These are phyloP conservation scores for Pilophorus perplexus DNA, from an alignment of 2,888 invertebrate genomes.

Conservation along the genomic window DNA sequence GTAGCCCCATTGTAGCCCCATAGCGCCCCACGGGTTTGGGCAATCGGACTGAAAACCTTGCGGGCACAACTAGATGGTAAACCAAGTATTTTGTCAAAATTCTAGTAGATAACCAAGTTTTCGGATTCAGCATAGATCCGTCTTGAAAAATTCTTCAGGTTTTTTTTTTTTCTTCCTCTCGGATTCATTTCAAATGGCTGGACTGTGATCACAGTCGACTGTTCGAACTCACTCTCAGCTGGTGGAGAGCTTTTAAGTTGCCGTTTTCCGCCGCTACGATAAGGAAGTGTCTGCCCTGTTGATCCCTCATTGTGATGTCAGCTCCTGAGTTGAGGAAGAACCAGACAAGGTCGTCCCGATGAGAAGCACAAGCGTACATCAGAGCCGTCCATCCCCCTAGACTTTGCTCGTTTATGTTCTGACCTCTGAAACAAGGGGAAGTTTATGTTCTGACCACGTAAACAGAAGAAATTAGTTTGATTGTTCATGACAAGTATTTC, in stretches of 20 bases:
- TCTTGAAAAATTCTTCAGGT: too few relatives aligned
- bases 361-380: slow-evolving; percentile 50
- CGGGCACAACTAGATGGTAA: too few relatives aligned
- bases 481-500: too few relatives aligned
- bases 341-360: slow-evolving; percentile 43
- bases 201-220: background rate
- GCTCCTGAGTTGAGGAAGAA: slow-evolving; percentile 45
- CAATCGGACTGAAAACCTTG: too few relatives aligned
- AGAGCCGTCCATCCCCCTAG: slow-evolving; percentile 49
- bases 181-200: background rate
- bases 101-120: too few relatives aligned
- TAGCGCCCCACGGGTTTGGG: too few relatives aligned
- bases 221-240: slow-evolving; percentile 4
- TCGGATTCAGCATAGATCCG: too few relatives aligned
- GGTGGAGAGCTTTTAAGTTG: slow-evolving; percentile 1
- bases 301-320: slow-evolving; percentile 26
- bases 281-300: background rate
- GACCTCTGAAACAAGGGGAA: slow-evolving; percentile 37
- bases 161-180: background rate
- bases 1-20: too few relatives aligned
- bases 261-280: slow-evolving; percentile 11
- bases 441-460: too few relatives aligned
- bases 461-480: too few relatives aligned
- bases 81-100: too few relatives aligned
- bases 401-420: slow-evolving; percentile 45